phyloP scores from a whole-genome alignment of 2,113 vertebrate species.

The Willisornis vidua region DNA sequence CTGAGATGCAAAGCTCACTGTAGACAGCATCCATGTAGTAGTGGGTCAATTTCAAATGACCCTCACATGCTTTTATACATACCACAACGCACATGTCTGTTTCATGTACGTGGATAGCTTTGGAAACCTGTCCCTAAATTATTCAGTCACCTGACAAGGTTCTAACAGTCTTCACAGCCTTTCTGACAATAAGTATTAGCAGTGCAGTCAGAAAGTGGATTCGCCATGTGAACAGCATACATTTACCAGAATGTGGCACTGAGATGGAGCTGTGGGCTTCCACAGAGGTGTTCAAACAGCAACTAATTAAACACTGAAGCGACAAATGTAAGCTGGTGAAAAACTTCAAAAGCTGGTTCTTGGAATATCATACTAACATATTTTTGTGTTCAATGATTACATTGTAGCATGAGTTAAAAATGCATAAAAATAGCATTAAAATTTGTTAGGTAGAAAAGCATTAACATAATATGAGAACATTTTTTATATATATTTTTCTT shows the following conservation, averaged over 20 bases:
- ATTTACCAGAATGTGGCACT: background rate
- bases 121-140: constrained; percentile 29
- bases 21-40: background rate
- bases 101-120: background rate
- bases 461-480: background rate
- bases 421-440: constrained; percentile 7
- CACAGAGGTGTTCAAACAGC: background rate
- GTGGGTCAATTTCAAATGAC: background rate
- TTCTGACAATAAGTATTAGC: background rate
- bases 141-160: background rate
- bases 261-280: background rate
- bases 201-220: background rate
- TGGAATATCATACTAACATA: background rate
- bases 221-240: background rate
- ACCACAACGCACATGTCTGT: background rate
- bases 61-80: background rate
- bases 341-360: background rate
- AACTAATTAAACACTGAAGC: constrained; percentile 24
- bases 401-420: constrained; percentile 2
- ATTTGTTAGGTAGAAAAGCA: background rate
- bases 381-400: background rate
- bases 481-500: background rate
- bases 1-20: background rate
- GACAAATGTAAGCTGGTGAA: background rate
- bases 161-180: background rate